A percentile compares a stretch with the other conserved stretches of the same genome.
Evolutionary conservation across 1,140 invertebrate genomes (phyloP).

Genomic region (Calephelis virginiensis): DNA sequence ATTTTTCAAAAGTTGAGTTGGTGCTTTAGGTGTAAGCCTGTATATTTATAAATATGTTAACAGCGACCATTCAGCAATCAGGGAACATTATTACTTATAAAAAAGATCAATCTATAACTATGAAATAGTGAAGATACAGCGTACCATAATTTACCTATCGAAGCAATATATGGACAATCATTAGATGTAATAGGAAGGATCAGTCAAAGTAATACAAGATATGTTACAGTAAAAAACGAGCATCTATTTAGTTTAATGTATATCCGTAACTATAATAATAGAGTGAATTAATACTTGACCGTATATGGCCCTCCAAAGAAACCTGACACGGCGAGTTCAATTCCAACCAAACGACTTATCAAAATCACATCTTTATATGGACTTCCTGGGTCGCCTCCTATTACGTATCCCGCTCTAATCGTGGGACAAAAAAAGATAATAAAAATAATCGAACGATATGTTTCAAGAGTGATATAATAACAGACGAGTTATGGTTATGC

Average conservation of each 20-base stretch:
- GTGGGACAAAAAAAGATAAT: neutral
- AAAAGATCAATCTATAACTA: no score
- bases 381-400: constrained; percentile 49
- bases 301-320: constrained; percentile 63
- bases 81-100: no score
- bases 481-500: no score
- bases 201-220: constrained; percentile 1
- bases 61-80: no score
- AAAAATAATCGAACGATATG: neutral
- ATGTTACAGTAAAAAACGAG: neutral
- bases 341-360: constrained; percentile 71
- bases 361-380: constrained; percentile 67
- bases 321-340: constrained; percentile 62
- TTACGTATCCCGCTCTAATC: constrained; percentile 15
- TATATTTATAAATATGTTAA: no score
- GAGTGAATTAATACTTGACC: constrained; percentile 62
- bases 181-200: constrained; percentile 5
- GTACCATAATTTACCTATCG: neutral
- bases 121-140: neutral
- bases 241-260: constrained; percentile 30
- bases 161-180: constrained; percentile 4
- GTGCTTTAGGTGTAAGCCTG: no score
- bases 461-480: no score
- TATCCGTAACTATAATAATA: constrained; percentile 50
- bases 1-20: no score